Evolutionary conservation across 2,888 invertebrate genomes (phyloP), one percentile per base, ranked within the genome.

Genomic region (Drosophila colorata): DNA sequence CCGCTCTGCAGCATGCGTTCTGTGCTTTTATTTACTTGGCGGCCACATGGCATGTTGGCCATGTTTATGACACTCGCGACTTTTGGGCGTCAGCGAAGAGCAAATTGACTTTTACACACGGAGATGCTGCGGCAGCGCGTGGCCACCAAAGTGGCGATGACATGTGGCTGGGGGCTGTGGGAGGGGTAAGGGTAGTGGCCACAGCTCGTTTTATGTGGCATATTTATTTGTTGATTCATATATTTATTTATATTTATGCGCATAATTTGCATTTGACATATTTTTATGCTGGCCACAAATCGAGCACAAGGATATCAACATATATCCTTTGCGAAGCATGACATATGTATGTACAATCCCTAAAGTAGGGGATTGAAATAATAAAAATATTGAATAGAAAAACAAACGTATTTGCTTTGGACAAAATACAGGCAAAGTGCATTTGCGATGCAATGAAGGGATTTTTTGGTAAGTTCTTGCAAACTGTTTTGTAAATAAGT

Each of bases 261-360:
- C 69, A 73, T 89, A 77, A 87, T 87, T 87, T 80, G 86, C 83
- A 86, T 89, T 79, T 86, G 80, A 89, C 84, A 84, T 77, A 86
- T 88, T 89, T 84, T 87, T 83, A 87, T 80, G 63, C 69, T 73
- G 52, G 56, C 37, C 52, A 37, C 46, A 46, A 13, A 13, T 37
- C 55, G 14, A 49, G 41, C 60, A 46, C 35, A 60, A 33, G 23
- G 43, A 63, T 63, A 61, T 65, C 69, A 75, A 72, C 79, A 71
- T n/a, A n/a, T 46, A 44, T 52, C 8, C 7, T 11, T 8, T 9
- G 37, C 37, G 9, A 14, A 11, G 49, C 47, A 71, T 49, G 35
- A 25, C 51, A 41, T 25, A 31, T 52, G 51, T 25, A 31, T 52
- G 51, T 38, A 14, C 31, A 60, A 31, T 14, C 11, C 23, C 31